Percentiles rank a stretch among this genome's conserved stretches.
phyloP scores from a whole-genome alignment of 2,113 vertebrate genomes.

The Geococcyx californianus region DNA sequence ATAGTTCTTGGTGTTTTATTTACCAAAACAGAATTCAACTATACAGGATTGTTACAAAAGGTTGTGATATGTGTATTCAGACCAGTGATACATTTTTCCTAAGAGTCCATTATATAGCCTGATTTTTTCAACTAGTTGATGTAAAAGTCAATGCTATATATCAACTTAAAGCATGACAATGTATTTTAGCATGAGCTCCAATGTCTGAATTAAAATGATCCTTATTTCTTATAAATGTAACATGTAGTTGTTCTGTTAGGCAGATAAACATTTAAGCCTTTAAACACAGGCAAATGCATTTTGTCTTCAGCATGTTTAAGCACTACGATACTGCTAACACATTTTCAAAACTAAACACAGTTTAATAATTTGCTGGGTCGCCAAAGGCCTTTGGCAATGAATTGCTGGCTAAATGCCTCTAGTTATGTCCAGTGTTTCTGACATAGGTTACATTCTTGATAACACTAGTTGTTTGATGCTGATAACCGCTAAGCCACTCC shows the following conservation, averaged over 20 bases:
- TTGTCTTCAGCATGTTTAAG: not conserved
- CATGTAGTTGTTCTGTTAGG: not conserved
- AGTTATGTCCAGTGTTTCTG: not conserved
- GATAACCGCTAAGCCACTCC: conserved; percentile 21
- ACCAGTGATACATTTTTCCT: not conserved
- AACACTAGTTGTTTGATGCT: not conserved
- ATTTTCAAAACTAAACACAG: not conserved
- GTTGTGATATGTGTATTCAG: not conserved
- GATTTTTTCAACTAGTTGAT: not conserved
- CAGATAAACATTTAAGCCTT: not conserved
- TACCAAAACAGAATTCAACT: not conserved
- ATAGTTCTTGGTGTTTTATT: not conserved
- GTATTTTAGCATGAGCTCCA: not conserved
- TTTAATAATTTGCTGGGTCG: not conserved
- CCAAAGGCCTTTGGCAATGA: not conserved
- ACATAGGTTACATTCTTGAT: not conserved
- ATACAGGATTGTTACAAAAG: not conserved
- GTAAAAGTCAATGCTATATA: not conserved
- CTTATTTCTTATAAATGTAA: not conserved
- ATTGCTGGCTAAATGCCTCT: not conserved
- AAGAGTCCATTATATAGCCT: not conserved
- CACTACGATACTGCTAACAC: not conserved
- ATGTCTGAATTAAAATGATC: not conserved
- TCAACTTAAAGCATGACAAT: not conserved
- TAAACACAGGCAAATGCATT: not conserved